Evolutionary conservation across 1,140 invertebrate species (phyloP).

Genomic region (Elymnias hypermnestra): DNA sequence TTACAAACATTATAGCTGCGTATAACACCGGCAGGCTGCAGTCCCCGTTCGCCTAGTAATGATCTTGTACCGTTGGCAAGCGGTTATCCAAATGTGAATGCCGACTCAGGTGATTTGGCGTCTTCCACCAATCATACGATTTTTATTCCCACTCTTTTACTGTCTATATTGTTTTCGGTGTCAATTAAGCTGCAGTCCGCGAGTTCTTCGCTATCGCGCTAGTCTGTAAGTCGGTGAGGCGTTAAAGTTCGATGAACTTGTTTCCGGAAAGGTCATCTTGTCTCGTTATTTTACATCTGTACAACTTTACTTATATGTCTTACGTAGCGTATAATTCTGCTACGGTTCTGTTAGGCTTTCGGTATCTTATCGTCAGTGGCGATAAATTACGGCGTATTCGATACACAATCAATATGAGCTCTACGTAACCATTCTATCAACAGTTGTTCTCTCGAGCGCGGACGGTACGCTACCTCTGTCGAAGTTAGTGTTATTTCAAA

Average conservation of each 20-base stretch:
- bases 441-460: constrained; percentile 57
- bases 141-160: constrained; percentile 23
- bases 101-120: constrained; percentile 27
- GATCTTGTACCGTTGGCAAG: constrained; percentile 36
- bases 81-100: constrained; percentile 31
- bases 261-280: constrained; percentile 24
- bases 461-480: constrained; percentile 36
- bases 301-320: background rate
- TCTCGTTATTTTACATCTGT: too few relatives aligned
- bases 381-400: constrained; percentile 63
- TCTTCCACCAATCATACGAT: constrained; percentile 33
- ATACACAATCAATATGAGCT: constrained; percentile 62
- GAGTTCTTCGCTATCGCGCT: constrained; percentile 24
- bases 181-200: constrained; percentile 30
- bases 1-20: constrained; percentile 34
- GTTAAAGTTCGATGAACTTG: constrained; percentile 39
- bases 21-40: constrained; percentile 23
- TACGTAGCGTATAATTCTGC: constrained; percentile 23
- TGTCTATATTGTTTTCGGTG: constrained; percentile 23
- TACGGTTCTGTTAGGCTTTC: constrained; percentile 25
- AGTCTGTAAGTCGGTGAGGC: constrained; percentile 20
- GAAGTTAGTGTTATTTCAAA: constrained; percentile 16
- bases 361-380: constrained; percentile 58
- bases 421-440: constrained; percentile 41
- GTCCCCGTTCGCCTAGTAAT: constrained; percentile 34